Evolutionary conservation across 2,113 vertebrate genomes (phyloP).

Genomic region (Xerus inauris): DNA sequence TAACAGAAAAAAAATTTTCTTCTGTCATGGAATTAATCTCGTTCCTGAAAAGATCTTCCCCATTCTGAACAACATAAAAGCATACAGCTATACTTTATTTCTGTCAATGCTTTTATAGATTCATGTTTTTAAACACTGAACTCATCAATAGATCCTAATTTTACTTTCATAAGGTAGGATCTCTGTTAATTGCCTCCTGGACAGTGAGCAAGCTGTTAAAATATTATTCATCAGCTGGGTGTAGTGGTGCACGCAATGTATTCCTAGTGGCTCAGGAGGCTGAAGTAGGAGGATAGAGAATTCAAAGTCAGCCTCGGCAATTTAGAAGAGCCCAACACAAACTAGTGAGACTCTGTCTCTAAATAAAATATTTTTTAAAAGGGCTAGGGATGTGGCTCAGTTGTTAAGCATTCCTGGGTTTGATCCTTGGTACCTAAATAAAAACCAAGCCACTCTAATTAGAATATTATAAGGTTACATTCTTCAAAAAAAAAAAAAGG

Average conservation of each 20-base stretch:
- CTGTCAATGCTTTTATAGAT: background rate
- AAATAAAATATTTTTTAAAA: too few relatives aligned
- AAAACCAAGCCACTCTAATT: conserved; percentile 11
- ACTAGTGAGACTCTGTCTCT: too few relatives aligned
- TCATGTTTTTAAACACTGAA: conserved; percentile 7
- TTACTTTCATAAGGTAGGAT: background rate
- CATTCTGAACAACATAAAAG: background rate
- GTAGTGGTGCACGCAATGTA: too few relatives aligned
- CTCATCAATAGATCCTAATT: conserved; percentile 5
- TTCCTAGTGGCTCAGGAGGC: too few relatives aligned
- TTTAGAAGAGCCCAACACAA: too few relatives aligned
- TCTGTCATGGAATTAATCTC: background rate
- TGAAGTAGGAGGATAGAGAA: too few relatives aligned
- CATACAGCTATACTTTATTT: background rate
- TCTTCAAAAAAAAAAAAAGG: conserved; percentile 49
- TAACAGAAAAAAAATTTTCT: background rate
- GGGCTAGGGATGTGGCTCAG: too few relatives aligned
- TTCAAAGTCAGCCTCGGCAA: too few relatives aligned
- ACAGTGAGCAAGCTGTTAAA: background rate
- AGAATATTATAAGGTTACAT: background rate
- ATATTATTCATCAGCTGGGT: background rate
- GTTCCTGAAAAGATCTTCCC: background rate
- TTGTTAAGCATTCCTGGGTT: too few relatives aligned
- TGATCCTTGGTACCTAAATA: background rate
- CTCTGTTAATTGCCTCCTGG: background rate